These are phyloP conservation scores for Saccopteryx leptura DNA, from an alignment of 2,113 vertebrate species.

Conservation along the genomic window DNA sequence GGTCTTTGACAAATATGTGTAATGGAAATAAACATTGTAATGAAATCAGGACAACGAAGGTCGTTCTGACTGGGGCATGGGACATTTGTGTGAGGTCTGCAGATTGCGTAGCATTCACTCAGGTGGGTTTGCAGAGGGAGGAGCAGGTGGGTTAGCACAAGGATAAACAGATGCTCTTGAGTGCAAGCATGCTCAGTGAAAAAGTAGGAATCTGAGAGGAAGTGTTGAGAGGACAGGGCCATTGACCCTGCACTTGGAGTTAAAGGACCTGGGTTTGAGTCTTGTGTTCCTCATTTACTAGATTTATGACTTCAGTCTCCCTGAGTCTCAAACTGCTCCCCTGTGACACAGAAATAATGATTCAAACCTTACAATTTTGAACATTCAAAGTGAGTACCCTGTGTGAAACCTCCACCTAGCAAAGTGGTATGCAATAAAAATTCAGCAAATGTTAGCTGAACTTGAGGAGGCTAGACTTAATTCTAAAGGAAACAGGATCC, in stretches of 20 bases:
- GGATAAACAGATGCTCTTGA: conserved; percentile 65
- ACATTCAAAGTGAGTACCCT: not conserved
- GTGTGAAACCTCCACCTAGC: not conserved
- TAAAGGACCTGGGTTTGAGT: conserved; percentile 27
- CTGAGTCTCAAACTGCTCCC: conserved; percentile 29
- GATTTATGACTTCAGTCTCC: conserved; percentile 53
- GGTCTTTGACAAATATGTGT: conserved; percentile 43
- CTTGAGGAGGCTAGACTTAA: not conserved
- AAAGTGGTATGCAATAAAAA: not conserved
- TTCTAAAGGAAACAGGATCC: not conserved
- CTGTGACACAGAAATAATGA: conserved; percentile 2
- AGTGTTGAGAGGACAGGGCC: not conserved
- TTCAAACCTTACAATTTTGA: not conserved
- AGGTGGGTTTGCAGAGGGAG: not conserved
- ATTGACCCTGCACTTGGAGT: conserved; percentile 22
- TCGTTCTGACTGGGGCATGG: not conserved
- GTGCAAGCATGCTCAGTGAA: conserved; percentile 55
- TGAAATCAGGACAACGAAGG: conserved; percentile 7
- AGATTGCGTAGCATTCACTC: not conserved
- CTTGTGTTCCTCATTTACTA: conserved; percentile 21
- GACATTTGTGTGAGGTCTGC: not conserved
- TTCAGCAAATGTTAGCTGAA: conserved; percentile 33
- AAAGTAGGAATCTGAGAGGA: conserved; percentile 18
- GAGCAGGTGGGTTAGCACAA: conserved; percentile 51
- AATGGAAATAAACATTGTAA: not conserved